Conservation (phyloP, 37 sponge, comb jelly and placozoan species). For the Eunapius fragilis region DNA sequence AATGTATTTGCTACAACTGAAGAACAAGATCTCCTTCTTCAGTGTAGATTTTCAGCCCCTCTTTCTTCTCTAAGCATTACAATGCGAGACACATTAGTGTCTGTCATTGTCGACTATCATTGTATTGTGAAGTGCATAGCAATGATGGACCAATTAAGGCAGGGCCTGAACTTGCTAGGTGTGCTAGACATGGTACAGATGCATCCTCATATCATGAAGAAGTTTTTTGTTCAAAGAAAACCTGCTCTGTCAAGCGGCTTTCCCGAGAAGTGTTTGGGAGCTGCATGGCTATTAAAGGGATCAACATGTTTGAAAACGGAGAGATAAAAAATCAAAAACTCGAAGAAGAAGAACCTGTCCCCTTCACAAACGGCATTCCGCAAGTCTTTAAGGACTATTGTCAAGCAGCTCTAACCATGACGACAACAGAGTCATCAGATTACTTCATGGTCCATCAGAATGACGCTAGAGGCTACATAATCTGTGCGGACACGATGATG, state of each 20-base stretch:
- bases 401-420: too few relatives aligned
- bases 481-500: too few relatives aligned
- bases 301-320: background rate
- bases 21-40: background rate
- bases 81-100: background rate
- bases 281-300: too few relatives aligned
- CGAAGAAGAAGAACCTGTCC: too few relatives aligned
- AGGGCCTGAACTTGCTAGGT: slow-evolving; percentile 13
- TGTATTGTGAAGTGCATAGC: slow-evolving; percentile 2
- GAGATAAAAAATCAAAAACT: too few relatives aligned
- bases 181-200: slow-evolving; percentile 7
- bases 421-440: too few relatives aligned
- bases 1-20: background rate
- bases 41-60: background rate
- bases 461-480: too few relatives aligned
- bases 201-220: slow-evolving; percentile 29
- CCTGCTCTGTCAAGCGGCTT: too few relatives aligned
- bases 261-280: too few relatives aligned
- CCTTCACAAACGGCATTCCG: too few relatives aligned
- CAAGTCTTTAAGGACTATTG: too few relatives aligned
- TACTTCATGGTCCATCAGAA: too few relatives aligned
- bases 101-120: background rate
- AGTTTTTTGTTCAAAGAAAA: slow-evolving; percentile 19
- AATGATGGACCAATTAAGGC: slow-evolving; percentile 24
- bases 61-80: background rate